Percentiles rank a stretch among this genome's conserved stretches.
phyloP scores from a whole-genome alignment of 2,888 invertebrate species.

The Pseudococcus jackbeardsleyi region DNA sequence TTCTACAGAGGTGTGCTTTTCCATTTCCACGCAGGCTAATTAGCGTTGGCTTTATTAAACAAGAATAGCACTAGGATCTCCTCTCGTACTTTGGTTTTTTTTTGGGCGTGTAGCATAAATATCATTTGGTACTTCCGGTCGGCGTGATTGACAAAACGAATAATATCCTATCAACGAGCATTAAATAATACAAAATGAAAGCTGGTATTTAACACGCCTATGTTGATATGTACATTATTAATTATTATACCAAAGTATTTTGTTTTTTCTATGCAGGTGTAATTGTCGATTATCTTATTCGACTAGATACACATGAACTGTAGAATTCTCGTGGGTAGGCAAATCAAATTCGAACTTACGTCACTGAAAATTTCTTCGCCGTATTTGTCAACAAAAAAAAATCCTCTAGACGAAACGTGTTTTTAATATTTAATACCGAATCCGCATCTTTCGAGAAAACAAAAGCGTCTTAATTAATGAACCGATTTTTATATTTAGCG shows the following conservation, averaged over 20 bases:
- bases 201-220: conserved; percentile 48
- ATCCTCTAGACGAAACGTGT: neutral
- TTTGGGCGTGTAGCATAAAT: conserved; percentile 48
- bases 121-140: conserved; percentile 45
- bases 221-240: conserved; percentile 50
- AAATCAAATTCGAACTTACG: neutral
- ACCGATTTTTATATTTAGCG: conserved; percentile 7
- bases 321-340: neutral
- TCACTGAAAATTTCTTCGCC: neutral
- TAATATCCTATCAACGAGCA: conserved; percentile 45
- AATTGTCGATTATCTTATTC: conserved; percentile 10
- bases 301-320: neutral
- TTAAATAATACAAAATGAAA: conserved; percentile 43
- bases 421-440: conserved; percentile 1
- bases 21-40: conserved; percentile 1
- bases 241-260: neutral
- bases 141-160: conserved; percentile 44
- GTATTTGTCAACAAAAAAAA: neutral
- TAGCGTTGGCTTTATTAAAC: conserved; percentile 50
- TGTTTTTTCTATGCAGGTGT: conserved; percentile 14
- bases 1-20: conserved; percentile 31
- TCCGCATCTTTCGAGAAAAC: neutral
- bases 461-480: conserved; percentile 27
- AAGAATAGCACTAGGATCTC: conserved; percentile 14
- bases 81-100: neutral